Evolutionary conservation across 2,797 vertebrate genomes (phyloP), one percentile per base, ranked within the genome.

Genomic region (Avahi laniger): DNA sequence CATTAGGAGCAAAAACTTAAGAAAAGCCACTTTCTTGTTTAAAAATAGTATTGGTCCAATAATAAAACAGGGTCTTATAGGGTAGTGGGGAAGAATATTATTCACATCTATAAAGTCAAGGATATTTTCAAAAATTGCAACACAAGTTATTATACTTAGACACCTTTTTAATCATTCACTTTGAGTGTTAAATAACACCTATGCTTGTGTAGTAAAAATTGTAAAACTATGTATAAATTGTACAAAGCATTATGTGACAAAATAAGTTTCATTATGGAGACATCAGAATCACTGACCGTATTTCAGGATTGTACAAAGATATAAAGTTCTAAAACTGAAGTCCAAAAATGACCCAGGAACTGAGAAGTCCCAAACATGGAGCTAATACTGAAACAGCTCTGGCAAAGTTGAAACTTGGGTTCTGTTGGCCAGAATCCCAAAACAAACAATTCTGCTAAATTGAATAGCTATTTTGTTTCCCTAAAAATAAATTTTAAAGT

Each of bases 401-500:
- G 35, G 9, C 54, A 41, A 93, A 75, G 22, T 33, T 61, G 41
- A 95, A 93, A 9, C 22, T 43, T 38, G 52, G 3, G 1, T 93
- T 86, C 41, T 12, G 2, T 78, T 89, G 83, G 35, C 43, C 89
- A 94, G n/a, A 83, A 86, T 72, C 18, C 38, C 63, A 38, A 89
- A 93, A 92, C 33, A 59, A 84, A 86, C 20, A 63, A 43, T 73
- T 89, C 67, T 87, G 54, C 70, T 80, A 92, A 93, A 91, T 18
- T 41, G 8, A 81, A 89, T 7, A 80, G 83, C 48, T 65, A 94
- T 63, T 93, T 85, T 83, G 17, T 67, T 89, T 86, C 80, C 73
- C 61, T 89, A 88, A 86, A 96, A 95, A 61, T 57, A 89, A 85
- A 46, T 80, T 38, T 93, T 41, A 9, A 4, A 83, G 92, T 79